A percentile compares a stretch with the other conserved stretches of the same genome.
Conservation (phyloP, 2,113 vertebrate genomes). For the Neomonachus schauinslandi region DNA sequence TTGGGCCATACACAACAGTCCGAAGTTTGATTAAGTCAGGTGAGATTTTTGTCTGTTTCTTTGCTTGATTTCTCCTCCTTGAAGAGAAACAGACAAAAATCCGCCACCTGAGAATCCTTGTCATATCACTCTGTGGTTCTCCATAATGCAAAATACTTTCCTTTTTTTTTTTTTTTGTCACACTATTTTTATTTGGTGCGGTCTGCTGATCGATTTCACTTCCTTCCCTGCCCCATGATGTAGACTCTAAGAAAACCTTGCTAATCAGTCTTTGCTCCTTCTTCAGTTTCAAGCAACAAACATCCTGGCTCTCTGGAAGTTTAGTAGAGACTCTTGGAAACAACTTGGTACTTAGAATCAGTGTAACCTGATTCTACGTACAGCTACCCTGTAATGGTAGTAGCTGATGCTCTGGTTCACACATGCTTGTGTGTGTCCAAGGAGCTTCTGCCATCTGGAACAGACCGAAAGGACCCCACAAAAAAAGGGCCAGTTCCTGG, state of each 20-base stretch:
- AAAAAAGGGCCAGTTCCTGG: not conserved
- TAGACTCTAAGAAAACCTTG: not conserved
- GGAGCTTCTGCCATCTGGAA: not conserved
- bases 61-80: not conserved
- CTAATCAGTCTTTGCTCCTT: conserved; percentile 1
- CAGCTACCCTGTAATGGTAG: not conserved
- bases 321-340: not conserved
- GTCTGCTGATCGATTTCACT: not conserved
- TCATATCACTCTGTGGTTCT: not conserved
- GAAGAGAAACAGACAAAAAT: not conserved
- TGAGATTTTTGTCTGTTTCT: not conserved
- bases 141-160: conserved; percentile 36
- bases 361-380: not conserved
- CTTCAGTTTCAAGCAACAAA: not conserved
- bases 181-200: not conserved
- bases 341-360: not conserved
- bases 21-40: not conserved
- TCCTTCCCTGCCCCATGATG: not conserved
- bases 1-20: not conserved
- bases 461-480: not conserved
- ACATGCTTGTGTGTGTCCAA: not conserved
- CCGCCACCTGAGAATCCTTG: not conserved
- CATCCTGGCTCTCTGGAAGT: not conserved
- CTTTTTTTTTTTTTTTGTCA: not conserved
- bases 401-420: not conserved